phyloP scores from a whole-genome alignment of 2,113 vertebrate genomes.

The Corvus cornix region DNA sequence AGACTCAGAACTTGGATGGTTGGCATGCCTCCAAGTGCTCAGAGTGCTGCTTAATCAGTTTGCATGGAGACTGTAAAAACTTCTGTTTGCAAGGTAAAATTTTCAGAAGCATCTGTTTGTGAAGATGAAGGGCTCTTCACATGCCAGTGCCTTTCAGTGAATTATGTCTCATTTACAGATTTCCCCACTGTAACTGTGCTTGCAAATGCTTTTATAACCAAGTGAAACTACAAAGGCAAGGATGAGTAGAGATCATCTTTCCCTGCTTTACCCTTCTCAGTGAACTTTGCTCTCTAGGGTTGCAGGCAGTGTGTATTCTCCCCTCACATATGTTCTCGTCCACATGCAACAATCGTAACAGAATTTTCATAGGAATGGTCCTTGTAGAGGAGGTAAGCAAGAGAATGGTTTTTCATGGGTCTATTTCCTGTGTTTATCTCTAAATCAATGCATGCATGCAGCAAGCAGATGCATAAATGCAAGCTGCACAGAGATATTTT shows the following conservation, averaged over 20 bases:
- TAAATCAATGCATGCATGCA: neutral
- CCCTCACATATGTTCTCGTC: accelerated
- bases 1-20: neutral
- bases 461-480: neutral
- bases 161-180: neutral
- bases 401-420: neutral
- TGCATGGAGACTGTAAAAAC: neutral
- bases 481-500: neutral
- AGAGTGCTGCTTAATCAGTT: neutral
- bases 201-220: neutral
- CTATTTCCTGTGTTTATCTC: neutral
- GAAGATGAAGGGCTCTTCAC: neutral
- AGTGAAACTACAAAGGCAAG: neutral
- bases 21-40: neutral
- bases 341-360: neutral
- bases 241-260: neutral
- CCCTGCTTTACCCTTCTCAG: neutral
- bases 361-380: neutral
- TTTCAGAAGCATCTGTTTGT: conserved; percentile 9
- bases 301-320: neutral
- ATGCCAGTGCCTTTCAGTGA: neutral
- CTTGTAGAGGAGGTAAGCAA: neutral
- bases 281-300: neutral
- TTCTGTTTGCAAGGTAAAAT: neutral
- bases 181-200: neutral